Base-by-base conservation (phyloP, 1,140 invertebrate genomes). In the Rhopalosiphum padi region DNA sequence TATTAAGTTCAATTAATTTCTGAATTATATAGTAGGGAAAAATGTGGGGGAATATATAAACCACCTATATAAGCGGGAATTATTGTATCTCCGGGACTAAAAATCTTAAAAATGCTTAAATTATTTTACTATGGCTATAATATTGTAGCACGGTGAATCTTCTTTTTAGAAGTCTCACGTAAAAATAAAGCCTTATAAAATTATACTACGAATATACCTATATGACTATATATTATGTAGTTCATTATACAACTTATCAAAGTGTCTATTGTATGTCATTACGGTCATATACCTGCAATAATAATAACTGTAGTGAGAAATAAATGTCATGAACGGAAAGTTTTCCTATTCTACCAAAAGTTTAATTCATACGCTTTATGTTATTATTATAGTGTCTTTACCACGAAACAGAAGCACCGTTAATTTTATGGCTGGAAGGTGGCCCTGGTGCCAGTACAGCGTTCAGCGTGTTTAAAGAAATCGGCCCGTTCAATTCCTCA, bases 401-500 rank as follows among this genome's bases (percentile, higher is more conserved):
- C 41, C 51, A 93, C 8, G 46, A 46, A 21, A 91, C 96, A 82
- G 95, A 95, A 85, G 96, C 96, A 9, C 97, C 97, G 18, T 96
- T 98, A 22, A 94, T 97, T 11, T 94, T 98, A 41, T 98, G 97
- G 97, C 95, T 98, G 21, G 97, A 98, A 96, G 97, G 97, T 77
- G 96, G 95, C 94, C 98, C 98, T 1, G 98, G 98, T 0, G 96
- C 97, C 15, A 96, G 97, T 2, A 98, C 98, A 0, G 95, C 98
- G n/a, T 98, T 97, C 94, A 98, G 98, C 0, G 95, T 98, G 2
- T 98, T 98, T 94, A 96, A 96, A 0, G 98, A 98, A 95, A 97
- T 98, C 94, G 98, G 98, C 0, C 98, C 98, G 0, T 97, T 97
- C 89, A 94, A 96, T 51, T 93, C 68, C n/a, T 82, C 77, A 7